phyloP scores from a whole-genome alignment of 64 coral and sea anemone species.

The Hydrozoanthus tunicans region DNA sequence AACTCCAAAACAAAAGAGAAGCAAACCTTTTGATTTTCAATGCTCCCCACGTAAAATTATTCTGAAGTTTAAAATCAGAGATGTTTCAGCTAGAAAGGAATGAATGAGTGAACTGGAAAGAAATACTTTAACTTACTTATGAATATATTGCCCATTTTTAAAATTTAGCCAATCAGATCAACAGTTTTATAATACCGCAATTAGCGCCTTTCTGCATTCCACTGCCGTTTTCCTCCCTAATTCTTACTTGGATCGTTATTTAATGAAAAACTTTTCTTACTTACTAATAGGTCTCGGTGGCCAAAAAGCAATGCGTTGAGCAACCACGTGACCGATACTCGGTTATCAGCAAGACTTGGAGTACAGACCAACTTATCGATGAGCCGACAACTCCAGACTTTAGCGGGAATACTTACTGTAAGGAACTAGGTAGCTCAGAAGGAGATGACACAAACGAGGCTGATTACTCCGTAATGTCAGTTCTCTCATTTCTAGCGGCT shows the following conservation, averaged over 20 bases:
- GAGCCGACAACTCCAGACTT: not conserved
- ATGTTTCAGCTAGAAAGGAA: no score
- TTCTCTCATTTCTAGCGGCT: conserved; percentile 21
- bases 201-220: no score
- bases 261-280: not conserved
- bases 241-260: no score
- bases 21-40: no score
- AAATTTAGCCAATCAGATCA: no score
- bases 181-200: no score
- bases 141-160: not conserved
- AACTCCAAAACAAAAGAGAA: no score
- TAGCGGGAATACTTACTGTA: not conserved
- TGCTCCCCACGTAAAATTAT: no score
- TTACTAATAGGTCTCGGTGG: not conserved
- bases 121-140: not conserved
- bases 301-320: not conserved
- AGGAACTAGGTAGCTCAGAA: not conserved
- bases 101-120: no score
- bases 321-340: not conserved
- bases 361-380: conserved; percentile 6
- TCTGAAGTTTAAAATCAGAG: not conserved
- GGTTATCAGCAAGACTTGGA: conserved; percentile 15
- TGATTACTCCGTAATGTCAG: conserved; percentile 18
- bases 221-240: not conserved
- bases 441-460: not conserved